Evolutionary conservation across 2,113 vertebrate genomes (phyloP), one percentile per base, ranked within the genome.

Genomic region (Monarcha castaneiventris): DNA sequence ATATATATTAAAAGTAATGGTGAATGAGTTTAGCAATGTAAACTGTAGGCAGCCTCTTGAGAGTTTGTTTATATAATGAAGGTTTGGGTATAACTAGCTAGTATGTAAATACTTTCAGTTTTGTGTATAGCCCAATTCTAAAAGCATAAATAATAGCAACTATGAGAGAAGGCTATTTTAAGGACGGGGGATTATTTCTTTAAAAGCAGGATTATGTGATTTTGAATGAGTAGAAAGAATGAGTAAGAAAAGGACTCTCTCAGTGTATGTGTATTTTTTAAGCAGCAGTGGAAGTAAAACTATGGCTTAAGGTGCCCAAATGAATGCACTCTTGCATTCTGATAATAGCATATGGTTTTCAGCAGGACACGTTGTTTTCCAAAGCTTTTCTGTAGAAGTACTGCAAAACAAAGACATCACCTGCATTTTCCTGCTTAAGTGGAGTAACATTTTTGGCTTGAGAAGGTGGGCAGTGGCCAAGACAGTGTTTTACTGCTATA

Each of bases 1-100:
- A 67, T 94, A 33, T 43, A 78, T 92, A 75, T 74, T 54, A 94
- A 90, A 97, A 94, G 88, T 84, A 78, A 76, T 62, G 72, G 94
- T 87, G 93, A 97, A 95, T 95, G 93, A 95, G 84, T 94, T 96
- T 87, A 96, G 76, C 94, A 96, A 44, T 96, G 87, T 97, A 97
- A 97, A 97, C 97, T 95, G 75, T 72, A 93, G 94, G 86, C 96
- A 96, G 69, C 95, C 93, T 94, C 95, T 93, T 62, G 94, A 97
- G 94, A 97, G 96, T 95, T 96, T 97, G 97, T 97, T 98, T 97
- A 97, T 90, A 58, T 92, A 97, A 92, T 87, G 94, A 97, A 96
- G 94, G 94, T 97, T 94, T 96, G 96, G 76, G 90, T 85, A 96
- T 96, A 97, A 95, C 94, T 91, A 52, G 77, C 82, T 96, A 93